phyloP scores from a whole-genome alignment of 1,140 invertebrate genomes.

The Drosophila persimilis region DNA sequence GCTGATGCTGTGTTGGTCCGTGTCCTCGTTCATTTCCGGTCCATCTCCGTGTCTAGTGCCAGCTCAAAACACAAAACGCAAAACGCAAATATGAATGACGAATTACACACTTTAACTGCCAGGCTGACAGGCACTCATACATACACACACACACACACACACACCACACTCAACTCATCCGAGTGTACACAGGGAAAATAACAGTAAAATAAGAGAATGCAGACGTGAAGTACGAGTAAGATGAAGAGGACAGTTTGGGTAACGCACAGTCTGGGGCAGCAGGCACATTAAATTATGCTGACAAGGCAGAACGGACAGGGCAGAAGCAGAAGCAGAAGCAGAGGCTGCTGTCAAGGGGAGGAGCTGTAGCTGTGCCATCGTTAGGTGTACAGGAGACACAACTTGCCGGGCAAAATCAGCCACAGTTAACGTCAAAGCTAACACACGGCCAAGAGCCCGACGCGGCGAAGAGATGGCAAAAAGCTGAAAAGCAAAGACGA shows the following conservation, averaged over 20 bases:
- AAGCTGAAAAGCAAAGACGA: constrained; percentile 60
- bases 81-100: constrained; percentile 70
- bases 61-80: not conserved
- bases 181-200: constrained; percentile 2
- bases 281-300: constrained; percentile 73
- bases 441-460: constrained; percentile 40
- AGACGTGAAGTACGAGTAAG: too few relatives aligned
- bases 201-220: constrained; percentile 15
- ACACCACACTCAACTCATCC: constrained; percentile 2
- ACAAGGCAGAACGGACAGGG: constrained; percentile 48
- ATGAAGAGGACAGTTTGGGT: not conserved
- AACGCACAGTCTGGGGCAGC: constrained; percentile 11
- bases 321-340: not conserved
- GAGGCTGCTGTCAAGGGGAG: not conserved
- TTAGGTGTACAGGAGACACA: constrained; percentile 25
- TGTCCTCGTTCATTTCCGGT: too few relatives aligned
- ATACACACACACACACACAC: too few relatives aligned
- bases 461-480: constrained; percentile 31
- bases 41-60: not conserved
- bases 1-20: too few relatives aligned
- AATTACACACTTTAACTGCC: constrained; percentile 75
- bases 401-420: constrained; percentile 53
- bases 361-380: not conserved
- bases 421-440: constrained; percentile 68
- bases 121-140: constrained; percentile 60